A percentile compares a stretch with the other conserved stretches of the same genome.
Conservation (phyloP, 2,113 vertebrate species). For the Vulpes vulpes region DNA sequence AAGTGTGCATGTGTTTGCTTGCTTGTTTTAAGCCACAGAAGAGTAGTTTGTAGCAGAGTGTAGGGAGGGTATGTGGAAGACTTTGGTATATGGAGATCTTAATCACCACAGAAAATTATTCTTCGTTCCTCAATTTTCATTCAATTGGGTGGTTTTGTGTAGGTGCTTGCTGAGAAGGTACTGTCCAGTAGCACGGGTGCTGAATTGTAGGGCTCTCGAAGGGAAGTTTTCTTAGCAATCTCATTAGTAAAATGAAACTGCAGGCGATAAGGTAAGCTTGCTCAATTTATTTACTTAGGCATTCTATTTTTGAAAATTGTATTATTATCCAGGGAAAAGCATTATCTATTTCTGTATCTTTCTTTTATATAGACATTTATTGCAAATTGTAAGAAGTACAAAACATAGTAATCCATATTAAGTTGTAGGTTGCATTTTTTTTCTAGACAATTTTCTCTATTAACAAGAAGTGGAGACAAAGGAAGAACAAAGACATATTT, state of each 20-base stretch:
- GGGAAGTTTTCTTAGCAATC: not conserved
- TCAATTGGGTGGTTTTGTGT: not conserved
- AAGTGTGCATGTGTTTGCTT: not conserved
- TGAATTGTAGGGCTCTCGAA: not conserved
- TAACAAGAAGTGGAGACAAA: slow-evolving; percentile 68
- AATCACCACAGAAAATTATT: not conserved
- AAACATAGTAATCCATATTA: slow-evolving; percentile 49
- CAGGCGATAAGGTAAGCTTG: not conserved
- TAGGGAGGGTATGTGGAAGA: not conserved
- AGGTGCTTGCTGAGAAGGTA: not conserved
- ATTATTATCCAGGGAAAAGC: slow-evolving; percentile 15
- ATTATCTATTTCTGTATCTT: slow-evolving; percentile 13
- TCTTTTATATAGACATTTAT: slow-evolving; percentile 54
- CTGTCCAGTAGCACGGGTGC: not conserved
- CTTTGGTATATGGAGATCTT: not conserved
- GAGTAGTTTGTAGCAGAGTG: not conserved
- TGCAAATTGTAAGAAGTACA: slow-evolving; percentile 41
- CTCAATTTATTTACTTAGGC: not conserved
- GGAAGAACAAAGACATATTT: slow-evolving; percentile 50
- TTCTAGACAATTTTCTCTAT: slow-evolving; percentile 50
- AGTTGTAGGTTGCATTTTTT: slow-evolving; percentile 49
- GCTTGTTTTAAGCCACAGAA: not conserved
- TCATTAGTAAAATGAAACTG: not conserved
- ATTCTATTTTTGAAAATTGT: not conserved
- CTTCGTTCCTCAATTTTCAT: not conserved